A percentile compares a stretch with the other conserved stretches of the same genome.
These are phyloP conservation scores for Pangasianodon hypophthalmus DNA, from an alignment of 2,113 vertebrate genomes.

Conservation along the genomic window DNA sequence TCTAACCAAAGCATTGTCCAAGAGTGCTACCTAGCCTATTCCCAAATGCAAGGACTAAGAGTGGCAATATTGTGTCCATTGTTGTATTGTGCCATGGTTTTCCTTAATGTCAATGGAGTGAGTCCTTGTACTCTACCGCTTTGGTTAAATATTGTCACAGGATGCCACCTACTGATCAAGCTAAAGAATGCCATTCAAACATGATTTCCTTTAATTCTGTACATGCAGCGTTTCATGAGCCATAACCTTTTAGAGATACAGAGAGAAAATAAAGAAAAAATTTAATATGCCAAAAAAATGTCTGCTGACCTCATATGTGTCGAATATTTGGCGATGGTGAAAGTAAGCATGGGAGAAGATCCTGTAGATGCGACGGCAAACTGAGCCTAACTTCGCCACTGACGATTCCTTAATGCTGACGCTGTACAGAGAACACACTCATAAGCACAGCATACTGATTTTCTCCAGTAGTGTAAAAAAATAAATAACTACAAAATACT, in stretches of 20 bases:
- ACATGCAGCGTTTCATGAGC: not conserved
- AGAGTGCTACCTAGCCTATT: not conserved
- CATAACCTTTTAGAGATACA: not conserved
- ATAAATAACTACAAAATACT: not conserved
- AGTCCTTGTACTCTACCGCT: not conserved
- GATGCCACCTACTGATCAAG: conserved; percentile 44
- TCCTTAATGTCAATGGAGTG: not conserved
- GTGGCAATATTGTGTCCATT: not conserved
- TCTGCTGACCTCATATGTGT: conserved; percentile 92
- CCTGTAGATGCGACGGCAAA: conserved; percentile 98
- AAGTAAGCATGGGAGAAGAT: conserved; percentile 99
- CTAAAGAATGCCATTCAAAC: not conserved
- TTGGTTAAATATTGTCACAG: not conserved
- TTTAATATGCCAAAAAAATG: not conserved
- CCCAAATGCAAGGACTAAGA: not conserved
- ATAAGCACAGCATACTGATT: not conserved
- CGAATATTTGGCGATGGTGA: conserved; percentile 98
- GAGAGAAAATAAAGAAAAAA: not conserved
- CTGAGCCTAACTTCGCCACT: conserved; percentile 97
- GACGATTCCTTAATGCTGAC: conserved; percentile 99
- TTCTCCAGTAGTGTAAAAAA: not conserved
- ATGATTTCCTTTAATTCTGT: not conserved
- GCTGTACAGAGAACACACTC: conserved; percentile 68
- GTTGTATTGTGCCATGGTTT: not conserved
- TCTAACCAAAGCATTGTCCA: no score